Base-by-base conservation (phyloP, 2,888 invertebrate genomes). In the Epsilonema sp. region DNA sequence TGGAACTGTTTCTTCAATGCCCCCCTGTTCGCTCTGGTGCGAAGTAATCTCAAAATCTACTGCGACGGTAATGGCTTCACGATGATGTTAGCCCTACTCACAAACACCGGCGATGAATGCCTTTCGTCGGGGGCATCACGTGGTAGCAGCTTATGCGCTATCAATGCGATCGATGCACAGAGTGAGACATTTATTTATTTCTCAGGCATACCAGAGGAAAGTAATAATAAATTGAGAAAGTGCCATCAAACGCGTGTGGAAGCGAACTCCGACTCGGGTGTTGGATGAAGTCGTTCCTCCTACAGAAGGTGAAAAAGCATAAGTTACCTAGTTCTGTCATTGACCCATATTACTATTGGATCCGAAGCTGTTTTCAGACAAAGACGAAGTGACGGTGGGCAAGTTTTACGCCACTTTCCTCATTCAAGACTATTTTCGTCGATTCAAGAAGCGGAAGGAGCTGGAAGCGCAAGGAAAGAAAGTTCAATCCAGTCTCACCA, bases 381-480 rank as follows among this genome's bases (percentile, higher is more conserved):
- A 92, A 25, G 44, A 43, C 65, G 92, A 92, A 69, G 89, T 92
- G 37, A 92, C 92, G 0, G 92, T 92, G 13, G 92, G 92, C 48
- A 92, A 92, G 70, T 92, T 92, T 70, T 92, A 92, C 69, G 92
- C 92, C 37, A 92, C 92, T 16, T 92, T 92, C 74, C 77, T 92
- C 24, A 92, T 92, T 61, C 92, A 92, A 71, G 92, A 92, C 67
- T 92, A 92, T 69, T 92, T 92, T 70, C 76, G 90, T 58, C 76
- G 90, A 61, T 94, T 94, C 70, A 92, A 92, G 70, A 92, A 92
- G 68, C 64, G 71, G 48, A 78, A 90, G 31, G 8, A 31, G 31
- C 8, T 11, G 31, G 70, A 92, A 92, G 68, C 64, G 71, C 48
- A 78, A 90, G 39, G 8, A 13, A 19, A 39, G 21, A 39, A 20